phyloP scores from a whole-genome alignment of 1,140 invertebrate species.

The Drosophila ercepeae region DNA sequence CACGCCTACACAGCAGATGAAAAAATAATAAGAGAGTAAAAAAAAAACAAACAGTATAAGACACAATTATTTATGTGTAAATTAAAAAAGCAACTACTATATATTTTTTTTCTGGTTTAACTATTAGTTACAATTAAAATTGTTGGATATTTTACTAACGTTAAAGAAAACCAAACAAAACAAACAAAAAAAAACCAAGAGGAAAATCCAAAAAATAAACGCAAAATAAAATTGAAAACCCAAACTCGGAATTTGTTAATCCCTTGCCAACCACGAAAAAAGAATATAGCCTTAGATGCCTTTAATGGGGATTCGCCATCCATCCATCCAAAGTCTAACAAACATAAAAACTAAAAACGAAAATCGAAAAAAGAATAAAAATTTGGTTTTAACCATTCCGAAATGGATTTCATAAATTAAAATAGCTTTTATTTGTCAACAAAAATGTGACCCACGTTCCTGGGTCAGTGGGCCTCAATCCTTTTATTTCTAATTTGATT shows the following conservation, averaged over 20 bases:
- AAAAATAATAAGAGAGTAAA: constrained; percentile 31
- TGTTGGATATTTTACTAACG: constrained; percentile 81
- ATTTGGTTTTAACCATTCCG: not conserved
- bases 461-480: not conserved
- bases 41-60: constrained; percentile 32
- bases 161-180: constrained; percentile 61
- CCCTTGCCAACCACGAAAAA: not conserved
- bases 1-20: constrained; percentile 48
- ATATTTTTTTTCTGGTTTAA: constrained; percentile 74
- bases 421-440: constrained; percentile 8
- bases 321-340: not conserved
- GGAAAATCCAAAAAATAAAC: constrained; percentile 60
- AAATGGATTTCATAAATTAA: not conserved
- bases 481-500: constrained; percentile 15
- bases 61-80: constrained; percentile 71
- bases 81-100: constrained; percentile 59
- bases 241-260: not conserved
- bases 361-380: not conserved
- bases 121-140: constrained; percentile 79
- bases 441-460: constrained; percentile 5
- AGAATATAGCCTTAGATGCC: not conserved
- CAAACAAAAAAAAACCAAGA: constrained; percentile 43
- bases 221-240: constrained; percentile 49
- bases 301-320: not conserved
- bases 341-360: too few relatives aligned